Percentiles rank a stretch among this genome's conserved stretches.
Evolutionary conservation across 2,797 vertebrate genomes (phyloP).

Genomic region (Pipistrellus pygmaeus): DNA sequence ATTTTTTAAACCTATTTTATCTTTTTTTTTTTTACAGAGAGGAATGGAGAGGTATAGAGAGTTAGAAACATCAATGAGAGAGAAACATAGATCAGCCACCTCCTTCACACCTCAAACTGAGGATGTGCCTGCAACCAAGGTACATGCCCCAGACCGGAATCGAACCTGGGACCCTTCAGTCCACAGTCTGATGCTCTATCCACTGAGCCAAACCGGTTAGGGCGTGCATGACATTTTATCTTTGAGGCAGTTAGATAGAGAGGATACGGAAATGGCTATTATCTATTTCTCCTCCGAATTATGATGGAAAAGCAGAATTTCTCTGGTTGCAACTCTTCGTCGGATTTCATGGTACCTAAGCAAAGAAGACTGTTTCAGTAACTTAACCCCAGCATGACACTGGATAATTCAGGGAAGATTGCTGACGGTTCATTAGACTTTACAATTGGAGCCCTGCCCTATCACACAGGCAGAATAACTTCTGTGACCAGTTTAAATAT

Average conservation of each 20-base stretch:
- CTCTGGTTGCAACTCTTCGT: not conserved
- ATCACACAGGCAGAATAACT: not conserved
- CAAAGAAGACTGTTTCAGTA: not conserved
- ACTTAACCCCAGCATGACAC: not conserved
- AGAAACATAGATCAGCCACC: no score
- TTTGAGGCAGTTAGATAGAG: not conserved
- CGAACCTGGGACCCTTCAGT: no score
- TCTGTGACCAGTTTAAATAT: not conserved
- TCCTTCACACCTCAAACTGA: no score
- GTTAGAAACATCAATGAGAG: no score
- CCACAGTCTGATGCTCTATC: no score
- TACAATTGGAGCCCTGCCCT: not conserved
- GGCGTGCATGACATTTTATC: not conserved
- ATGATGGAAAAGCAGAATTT: not conserved
- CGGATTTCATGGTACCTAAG: not conserved
- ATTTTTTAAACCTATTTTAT: no score
- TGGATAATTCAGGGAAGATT: not conserved
- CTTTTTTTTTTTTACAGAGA: no score
- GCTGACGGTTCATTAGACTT: not conserved
- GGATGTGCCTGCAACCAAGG: no score
- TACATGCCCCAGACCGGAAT: no score
- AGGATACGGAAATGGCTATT: not conserved
- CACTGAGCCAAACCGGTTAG: no score
- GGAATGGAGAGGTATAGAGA: no score
- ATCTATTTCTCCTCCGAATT: constrained; percentile 38